phyloP scores from a whole-genome alignment of 2,113 vertebrate genomes.

The Odobenus rosmarus region DNA sequence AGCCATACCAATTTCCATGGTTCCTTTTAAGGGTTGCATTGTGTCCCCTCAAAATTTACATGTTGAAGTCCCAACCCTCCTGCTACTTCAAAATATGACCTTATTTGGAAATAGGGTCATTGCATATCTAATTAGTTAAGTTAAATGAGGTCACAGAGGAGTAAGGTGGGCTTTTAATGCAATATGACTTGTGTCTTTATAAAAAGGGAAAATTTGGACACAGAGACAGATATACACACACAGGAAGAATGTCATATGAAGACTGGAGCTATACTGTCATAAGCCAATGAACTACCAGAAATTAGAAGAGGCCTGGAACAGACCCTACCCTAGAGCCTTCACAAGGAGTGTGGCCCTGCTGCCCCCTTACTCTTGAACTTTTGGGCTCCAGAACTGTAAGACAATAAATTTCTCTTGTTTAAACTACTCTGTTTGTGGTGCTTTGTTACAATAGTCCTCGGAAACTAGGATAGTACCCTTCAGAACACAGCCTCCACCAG shows the following conservation, averaged over 20 bases:
- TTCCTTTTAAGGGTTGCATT: background rate
- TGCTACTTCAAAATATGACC: background rate
- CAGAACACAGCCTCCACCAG: background rate
- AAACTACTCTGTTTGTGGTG: background rate
- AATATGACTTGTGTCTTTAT: background rate
- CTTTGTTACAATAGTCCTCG: background rate
- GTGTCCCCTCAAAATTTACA: background rate
- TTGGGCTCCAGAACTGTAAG: background rate
- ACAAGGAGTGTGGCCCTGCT: too few relatives aligned
- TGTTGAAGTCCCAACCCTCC: background rate
- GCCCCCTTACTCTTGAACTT: background rate
- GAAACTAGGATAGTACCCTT: background rate
- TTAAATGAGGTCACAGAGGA: background rate
- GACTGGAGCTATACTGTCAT: background rate
- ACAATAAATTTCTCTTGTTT: background rate
- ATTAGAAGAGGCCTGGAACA: background rate
- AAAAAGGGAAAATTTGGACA: background rate
- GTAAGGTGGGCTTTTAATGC: background rate
- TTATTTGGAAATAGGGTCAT: background rate
- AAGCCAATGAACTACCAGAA: too few relatives aligned
- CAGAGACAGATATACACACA: background rate
- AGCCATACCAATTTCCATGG: background rate
- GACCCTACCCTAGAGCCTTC: background rate
- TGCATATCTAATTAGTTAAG: background rate
- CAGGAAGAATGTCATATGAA: background rate